Conservation (phyloP, 2,797 vertebrate genomes). For the Sternotherus odoratus region DNA sequence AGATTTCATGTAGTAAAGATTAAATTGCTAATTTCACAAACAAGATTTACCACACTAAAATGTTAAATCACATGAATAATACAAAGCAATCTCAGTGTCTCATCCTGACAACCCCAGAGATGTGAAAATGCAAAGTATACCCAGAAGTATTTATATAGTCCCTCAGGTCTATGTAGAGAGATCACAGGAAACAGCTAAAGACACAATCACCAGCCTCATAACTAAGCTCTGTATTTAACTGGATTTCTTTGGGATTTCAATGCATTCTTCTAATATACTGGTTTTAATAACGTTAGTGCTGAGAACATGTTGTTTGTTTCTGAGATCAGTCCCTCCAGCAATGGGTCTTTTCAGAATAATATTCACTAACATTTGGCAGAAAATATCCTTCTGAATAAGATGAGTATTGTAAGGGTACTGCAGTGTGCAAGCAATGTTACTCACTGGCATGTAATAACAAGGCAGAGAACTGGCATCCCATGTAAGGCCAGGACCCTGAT, state of each 20-base stretch:
- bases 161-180: background rate
- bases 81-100: constrained; percentile 52
- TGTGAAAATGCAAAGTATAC: constrained; percentile 18
- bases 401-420: background rate
- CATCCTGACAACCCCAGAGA: constrained; percentile 44
- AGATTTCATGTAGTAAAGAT: background rate
- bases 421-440: background rate
- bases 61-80: constrained; percentile 43
- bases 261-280: constrained; percentile 52
- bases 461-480: constrained; percentile 6
- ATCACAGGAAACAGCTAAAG: constrained; percentile 64
- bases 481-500: background rate
- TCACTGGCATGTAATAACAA: constrained; percentile 5
- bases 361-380: constrained; percentile 30
- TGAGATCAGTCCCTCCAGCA: constrained; percentile 16
- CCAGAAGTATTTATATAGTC: constrained; percentile 50
- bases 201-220: constrained; percentile 12
- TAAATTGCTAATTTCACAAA: constrained; percentile 21
- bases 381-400: constrained; percentile 28
- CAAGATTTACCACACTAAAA: constrained; percentile 33
- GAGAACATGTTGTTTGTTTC: background rate
- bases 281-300: constrained; percentile 12
- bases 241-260: constrained; percentile 40
- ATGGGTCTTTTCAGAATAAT: background rate
- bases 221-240: constrained; percentile 30